phyloP scores from a whole-genome alignment of 2,888 invertebrate genomes.

The Cepaea hortensis region DNA sequence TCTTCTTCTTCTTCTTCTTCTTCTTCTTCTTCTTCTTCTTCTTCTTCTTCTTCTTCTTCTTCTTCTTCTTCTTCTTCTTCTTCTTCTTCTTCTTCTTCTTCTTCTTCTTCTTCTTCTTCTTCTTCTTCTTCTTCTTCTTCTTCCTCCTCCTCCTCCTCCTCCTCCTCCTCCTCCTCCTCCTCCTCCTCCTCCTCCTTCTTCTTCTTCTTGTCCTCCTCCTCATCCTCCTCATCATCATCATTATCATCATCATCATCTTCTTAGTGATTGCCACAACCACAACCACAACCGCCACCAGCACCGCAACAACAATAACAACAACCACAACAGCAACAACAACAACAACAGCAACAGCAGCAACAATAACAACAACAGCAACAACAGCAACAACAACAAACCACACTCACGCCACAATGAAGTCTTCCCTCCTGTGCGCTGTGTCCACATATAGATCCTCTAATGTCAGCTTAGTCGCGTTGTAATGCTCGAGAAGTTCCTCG shows the following conservation, averaged over 20 bases:
- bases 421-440: constrained; percentile 63
- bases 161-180: no score
- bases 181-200: no score
- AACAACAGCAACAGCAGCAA: neutral
- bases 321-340: neutral
- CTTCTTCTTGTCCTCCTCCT: neutral
- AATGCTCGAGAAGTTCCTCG: constrained; percentile 35
- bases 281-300: neutral
- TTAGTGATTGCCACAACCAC: neutral
- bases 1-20: no score
- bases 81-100: no score
- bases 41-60: no score
- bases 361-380: neutral
- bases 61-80: no score
- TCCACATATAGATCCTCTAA: constrained; percentile 57
- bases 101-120: no score
- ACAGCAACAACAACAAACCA: neutral
- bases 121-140: no score
- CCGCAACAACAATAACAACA: no score
- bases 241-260: neutral
- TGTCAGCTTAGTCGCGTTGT: constrained; percentile 53
- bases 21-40: no score
- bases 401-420: constrained; percentile 64
- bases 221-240: neutral
- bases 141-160: no score